phyloP scores from a whole-genome alignment of 2,888 invertebrate species.

The Aleiodes testaceus region DNA sequence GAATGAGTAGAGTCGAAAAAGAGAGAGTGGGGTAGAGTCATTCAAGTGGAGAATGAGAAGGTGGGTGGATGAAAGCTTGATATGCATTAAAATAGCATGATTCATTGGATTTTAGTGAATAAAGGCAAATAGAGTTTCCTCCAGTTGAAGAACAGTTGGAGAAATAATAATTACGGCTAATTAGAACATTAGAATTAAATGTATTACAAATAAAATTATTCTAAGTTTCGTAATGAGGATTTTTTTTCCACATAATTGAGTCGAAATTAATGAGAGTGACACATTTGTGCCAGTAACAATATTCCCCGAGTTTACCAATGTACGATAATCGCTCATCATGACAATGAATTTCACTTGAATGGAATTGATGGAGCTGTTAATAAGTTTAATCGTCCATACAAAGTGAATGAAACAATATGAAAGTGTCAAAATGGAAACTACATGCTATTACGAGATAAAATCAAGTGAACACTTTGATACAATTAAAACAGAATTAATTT shows the following conservation, averaged over 20 bases:
- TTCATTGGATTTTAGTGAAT: conserved; percentile 15
- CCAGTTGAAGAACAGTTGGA: conserved; percentile 1
- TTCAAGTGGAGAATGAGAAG: conserved; percentile 36
- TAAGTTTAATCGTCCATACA: conserved; percentile 4
- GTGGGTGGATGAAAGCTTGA: conserved; percentile 23
- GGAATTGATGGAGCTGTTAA: conserved; percentile 1
- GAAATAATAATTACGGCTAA: neutral
- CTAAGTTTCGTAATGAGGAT: too few species aligned
- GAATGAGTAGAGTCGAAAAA: conserved; percentile 53
- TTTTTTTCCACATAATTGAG: too few species aligned
- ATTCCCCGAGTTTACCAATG: conserved; percentile 8
- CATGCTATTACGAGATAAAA: neutral
- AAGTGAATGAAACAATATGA: neutral
- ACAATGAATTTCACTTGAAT: neutral
- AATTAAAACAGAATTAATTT: too few species aligned
- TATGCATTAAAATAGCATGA: conserved; percentile 29
- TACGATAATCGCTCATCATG: conserved; percentile 7
- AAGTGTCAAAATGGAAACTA: neutral
- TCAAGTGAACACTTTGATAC: too few species aligned
- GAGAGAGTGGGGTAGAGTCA: conserved; percentile 39
- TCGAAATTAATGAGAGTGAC: too few species aligned
- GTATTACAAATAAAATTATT: too few species aligned
- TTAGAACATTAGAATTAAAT: too few species aligned
- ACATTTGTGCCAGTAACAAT: too few species aligned
- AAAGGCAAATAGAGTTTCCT: neutral